These are phyloP conservation scores for Muntiacus muntjak DNA, from an alignment of 2,113 vertebrate genomes.

Conservation along the genomic window DNA sequence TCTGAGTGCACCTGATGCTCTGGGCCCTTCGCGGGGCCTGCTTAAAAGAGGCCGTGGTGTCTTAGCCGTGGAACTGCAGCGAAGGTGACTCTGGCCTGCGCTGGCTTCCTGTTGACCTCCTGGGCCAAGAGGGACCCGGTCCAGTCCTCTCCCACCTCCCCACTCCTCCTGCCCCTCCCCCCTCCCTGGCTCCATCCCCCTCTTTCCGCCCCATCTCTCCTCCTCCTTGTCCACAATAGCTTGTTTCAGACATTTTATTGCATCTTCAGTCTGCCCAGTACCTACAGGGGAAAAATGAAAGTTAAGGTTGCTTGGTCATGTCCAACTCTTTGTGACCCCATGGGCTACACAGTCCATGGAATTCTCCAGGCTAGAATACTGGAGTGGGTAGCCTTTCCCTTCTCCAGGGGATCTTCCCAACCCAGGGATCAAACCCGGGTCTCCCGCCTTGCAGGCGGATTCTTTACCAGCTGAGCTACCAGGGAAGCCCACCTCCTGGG, in stretches of 20 bases:
- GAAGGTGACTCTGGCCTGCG: background rate
- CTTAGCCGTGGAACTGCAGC: too few species aligned
- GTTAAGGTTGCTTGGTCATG: background rate
- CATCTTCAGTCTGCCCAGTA: background rate
- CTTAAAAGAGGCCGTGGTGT: background rate
- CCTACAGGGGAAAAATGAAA: background rate
- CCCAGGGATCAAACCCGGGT: too few species aligned
- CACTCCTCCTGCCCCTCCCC: fast-evolving
- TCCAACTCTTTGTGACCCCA: background rate
- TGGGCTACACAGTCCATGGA: background rate
- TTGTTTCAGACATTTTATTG: background rate
- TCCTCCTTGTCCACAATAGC: background rate
- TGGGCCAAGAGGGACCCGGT: fast-evolving
- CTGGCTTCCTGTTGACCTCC: background rate
- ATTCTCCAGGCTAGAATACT: background rate
- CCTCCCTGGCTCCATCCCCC: fast-evolving
- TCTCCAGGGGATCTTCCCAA: too few species aligned
- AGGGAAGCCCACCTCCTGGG: background rate
- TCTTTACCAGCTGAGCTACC: too few species aligned
- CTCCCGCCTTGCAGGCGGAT: too few species aligned
- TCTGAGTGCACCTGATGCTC: background rate
- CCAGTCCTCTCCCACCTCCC: background rate
- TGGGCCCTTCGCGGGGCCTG: background rate
- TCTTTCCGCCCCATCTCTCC: background rate
- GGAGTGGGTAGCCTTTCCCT: background rate